phyloP scores from a whole-genome alignment of 2,797 vertebrate species.

The Mormyrops attenuatus region DNA sequence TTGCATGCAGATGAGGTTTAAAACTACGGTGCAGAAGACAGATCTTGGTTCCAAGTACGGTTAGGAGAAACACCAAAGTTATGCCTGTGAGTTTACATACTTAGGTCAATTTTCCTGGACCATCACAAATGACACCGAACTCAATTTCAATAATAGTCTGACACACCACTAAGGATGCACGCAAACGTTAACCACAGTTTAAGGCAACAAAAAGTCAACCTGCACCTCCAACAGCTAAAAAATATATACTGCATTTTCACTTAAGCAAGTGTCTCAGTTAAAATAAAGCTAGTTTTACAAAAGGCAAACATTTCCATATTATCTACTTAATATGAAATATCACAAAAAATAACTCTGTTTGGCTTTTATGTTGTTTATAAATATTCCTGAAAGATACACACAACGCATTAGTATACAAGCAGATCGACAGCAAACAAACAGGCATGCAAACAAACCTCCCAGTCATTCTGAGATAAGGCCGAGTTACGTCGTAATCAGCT shows the following conservation, averaged over 20 bases:
- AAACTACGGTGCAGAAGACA: neutral
- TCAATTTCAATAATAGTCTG: neutral
- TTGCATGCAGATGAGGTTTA: neutral
- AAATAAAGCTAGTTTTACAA: neutral
- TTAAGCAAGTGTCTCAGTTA: neutral
- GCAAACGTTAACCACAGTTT: slow-evolving; percentile 2
- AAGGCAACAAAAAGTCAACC: slow-evolving; percentile 5
- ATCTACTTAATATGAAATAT: neutral
- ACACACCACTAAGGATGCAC: neutral
- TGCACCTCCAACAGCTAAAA: neutral
- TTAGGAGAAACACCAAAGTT: neutral
- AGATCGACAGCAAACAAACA: neutral
- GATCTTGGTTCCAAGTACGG: neutral
- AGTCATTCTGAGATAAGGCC: neutral
- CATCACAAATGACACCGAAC: neutral
- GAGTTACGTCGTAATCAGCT: neutral
- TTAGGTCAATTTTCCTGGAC: neutral
- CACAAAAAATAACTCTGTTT: slow-evolving; percentile 16
- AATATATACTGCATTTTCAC: slow-evolving; percentile 15
- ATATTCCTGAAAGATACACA: slow-evolving; percentile 9
- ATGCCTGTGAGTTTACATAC: neutral
- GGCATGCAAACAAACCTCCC: neutral
- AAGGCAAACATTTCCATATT: slow-evolving; percentile 7
- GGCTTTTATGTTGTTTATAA: neutral
- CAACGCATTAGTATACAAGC: neutral